A percentile compares a stretch with the other conserved stretches of the same genome.
phyloP scores from a whole-genome alignment of 2,113 vertebrate species.

The Oxyura jamaicensis region DNA sequence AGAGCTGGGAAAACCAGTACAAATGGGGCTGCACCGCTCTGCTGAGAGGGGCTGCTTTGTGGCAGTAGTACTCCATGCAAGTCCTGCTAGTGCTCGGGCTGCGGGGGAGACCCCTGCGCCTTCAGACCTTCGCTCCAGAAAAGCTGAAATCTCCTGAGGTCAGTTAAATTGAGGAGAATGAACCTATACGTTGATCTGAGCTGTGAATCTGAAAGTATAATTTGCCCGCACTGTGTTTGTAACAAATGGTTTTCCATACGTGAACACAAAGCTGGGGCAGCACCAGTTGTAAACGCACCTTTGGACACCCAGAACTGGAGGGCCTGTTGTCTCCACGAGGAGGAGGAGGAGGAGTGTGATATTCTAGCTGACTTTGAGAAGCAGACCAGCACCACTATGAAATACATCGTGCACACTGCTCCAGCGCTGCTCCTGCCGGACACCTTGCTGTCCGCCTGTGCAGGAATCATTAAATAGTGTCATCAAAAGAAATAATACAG shows the following conservation, averaged over 20 bases:
- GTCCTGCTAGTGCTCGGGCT: background rate
- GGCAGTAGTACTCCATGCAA: background rate
- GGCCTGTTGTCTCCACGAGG: background rate
- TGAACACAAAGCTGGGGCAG: background rate
- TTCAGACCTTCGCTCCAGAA: constrained; percentile 7
- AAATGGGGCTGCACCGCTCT: accelerated
- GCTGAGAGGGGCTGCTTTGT: background rate
- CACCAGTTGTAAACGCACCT: background rate
- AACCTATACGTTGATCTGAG: background rate
- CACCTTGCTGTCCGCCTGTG: background rate
- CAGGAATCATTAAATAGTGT: background rate
- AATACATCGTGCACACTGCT: background rate
- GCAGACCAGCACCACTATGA: constrained; percentile 17
- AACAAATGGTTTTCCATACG: background rate
- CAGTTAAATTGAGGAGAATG: background rate
- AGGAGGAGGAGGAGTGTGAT: background rate
- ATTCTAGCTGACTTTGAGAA: constrained; percentile 4
- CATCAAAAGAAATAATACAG: background rate
- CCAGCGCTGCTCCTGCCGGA: background rate
- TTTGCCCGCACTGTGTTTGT: background rate
- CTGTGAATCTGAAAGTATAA: background rate
- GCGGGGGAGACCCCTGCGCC: background rate
- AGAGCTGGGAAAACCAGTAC: background rate
- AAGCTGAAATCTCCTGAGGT: background rate
- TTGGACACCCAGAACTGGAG: background rate